A percentile compares a stretch with the other conserved stretches of the same genome.
Conservation (phyloP, 2,113 vertebrate genomes). For the Pelmatolapia mariae region DNA sequence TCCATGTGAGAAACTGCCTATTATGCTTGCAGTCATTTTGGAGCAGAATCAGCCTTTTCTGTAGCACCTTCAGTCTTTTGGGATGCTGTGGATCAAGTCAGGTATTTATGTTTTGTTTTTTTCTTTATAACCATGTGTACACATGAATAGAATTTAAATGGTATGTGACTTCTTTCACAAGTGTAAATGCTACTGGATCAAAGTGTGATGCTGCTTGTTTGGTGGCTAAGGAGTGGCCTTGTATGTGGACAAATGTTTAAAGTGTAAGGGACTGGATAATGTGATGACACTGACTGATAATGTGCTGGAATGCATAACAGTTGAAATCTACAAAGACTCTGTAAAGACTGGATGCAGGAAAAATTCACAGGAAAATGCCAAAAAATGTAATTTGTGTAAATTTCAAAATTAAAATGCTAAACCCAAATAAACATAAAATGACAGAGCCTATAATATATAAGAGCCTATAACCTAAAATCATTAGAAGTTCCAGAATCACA, state of each 20-base stretch:
- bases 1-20: neutral
- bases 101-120: neutral
- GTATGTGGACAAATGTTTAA: neutral
- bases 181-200: neutral
- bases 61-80: neutral
- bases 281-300: neutral
- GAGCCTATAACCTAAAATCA: too few relatives aligned
- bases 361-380: too few relatives aligned
- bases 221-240: neutral
- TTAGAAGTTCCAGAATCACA: too few relatives aligned
- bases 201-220: neutral
- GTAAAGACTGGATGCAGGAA: too few relatives aligned
- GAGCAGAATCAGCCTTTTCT: neutral
- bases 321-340: too few relatives aligned
- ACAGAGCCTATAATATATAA: too few relatives aligned
- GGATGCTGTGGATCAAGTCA: neutral
- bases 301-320: too few relatives aligned
- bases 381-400: too few relatives aligned
- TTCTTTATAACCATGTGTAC: neutral
- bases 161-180: neutral
- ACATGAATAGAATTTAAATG: neutral
- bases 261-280: neutral
- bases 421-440: too few relatives aligned
- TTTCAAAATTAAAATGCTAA: too few relatives aligned
- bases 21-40: neutral